Evolutionary conservation across 2,113 vertebrate genomes (phyloP), one percentile per base, ranked within the genome.

Genomic region (Tringa solitaria): DNA sequence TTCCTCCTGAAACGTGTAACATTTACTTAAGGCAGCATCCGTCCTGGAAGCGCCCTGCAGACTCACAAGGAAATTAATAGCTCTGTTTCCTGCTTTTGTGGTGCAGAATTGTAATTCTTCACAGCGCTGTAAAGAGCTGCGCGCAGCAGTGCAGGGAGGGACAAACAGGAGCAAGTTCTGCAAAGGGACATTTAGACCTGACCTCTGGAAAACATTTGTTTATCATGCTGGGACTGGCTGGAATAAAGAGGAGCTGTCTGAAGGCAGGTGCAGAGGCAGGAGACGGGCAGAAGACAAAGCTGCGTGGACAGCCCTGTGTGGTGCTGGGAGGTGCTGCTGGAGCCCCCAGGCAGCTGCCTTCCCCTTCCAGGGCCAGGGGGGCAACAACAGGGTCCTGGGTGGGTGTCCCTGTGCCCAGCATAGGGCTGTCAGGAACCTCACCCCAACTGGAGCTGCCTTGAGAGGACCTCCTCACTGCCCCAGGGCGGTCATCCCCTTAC

Each of bases 101-200:
- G 81, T 85, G 93, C 95, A 95, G 96, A 91, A 94, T 85, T 91
- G 93, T 93, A 93, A 97, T 95, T 95, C 91, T 87, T 91, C 81
- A 32, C 3, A 2, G 89, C 2, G 37, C 90, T 64, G 87, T 10
- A 4, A 48, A 89, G 68, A 75, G 87, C 89, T 27, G 82, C 57
- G 21, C 57, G 21, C 61, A 59, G 69, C 8, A 9, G 65, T 35
- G 67, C 41, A 28, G 90, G 61, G 37, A 56, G 56, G 79, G 85
- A 89, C 0, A 7, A 37, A 21, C 50, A 8, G 84, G 75, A 73
- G 56, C 37, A 59, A 84, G 41, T 45, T 53, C 83, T 89, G 73
- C 61, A 32, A 39, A 69, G 83, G 92, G 93, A 89, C 67, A 20
- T 35, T 80, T 22, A 78, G 91, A 77, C 72, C 61, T 57, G 61